These are phyloP conservation scores for Eubucco bourcierii DNA, from an alignment of 2,113 vertebrate genomes.

Conservation along the genomic window DNA sequence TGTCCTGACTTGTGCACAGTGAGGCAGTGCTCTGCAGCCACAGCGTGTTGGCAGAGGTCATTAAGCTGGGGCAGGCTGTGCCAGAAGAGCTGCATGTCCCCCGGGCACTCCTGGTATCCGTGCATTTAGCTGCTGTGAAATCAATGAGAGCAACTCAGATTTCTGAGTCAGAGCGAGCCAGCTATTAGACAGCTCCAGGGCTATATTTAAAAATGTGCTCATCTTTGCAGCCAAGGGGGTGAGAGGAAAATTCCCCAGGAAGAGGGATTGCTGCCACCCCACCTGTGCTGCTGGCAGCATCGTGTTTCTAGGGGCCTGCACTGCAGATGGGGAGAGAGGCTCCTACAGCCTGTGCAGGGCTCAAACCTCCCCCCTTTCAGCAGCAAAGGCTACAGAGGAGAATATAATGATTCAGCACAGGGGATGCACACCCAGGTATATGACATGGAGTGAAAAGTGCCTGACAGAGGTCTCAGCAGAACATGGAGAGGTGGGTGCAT, in stretches of 20 bases:
- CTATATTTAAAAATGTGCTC: not conserved
- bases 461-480: not conserved
- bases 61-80: not conserved
- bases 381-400: not conserved
- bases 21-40: fast-evolving
- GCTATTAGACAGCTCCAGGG: not conserved
- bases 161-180: not conserved
- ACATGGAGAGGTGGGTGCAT: fast-evolving
- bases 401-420: not conserved
- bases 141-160: not conserved
- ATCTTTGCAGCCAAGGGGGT: not conserved
- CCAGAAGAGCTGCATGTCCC: not conserved
- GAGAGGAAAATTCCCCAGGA: not conserved
- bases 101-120: not conserved
- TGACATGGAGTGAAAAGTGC: not conserved
- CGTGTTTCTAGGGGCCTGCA: fast-evolving
- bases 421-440: not conserved
- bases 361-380: not conserved
- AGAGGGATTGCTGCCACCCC: not conserved
- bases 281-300: not conserved
- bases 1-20: not conserved
- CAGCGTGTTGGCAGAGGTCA: not conserved
- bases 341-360: fast-evolving
- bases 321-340: fast-evolving
- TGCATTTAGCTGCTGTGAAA: not conserved